These are phyloP conservation scores for Elanus axillaris DNA, from an alignment of 2,113 vertebrate genomes.

Conservation along the genomic window DNA sequence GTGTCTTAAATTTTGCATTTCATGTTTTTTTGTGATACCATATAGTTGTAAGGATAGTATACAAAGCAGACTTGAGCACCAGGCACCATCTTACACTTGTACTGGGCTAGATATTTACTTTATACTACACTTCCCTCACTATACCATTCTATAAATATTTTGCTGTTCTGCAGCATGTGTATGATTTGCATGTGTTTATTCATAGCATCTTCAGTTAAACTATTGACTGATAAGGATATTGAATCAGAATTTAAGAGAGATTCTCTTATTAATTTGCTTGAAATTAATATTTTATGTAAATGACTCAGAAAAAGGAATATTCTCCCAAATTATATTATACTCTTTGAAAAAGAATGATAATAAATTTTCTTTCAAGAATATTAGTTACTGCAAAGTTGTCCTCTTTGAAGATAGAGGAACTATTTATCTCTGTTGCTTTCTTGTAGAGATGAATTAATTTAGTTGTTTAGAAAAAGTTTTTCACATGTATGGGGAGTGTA, in stretches of 20 bases:
- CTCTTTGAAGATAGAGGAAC: conserved; percentile 46
- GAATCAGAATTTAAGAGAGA: not conserved
- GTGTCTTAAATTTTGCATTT: not conserved
- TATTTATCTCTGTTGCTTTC: conserved; percentile 50
- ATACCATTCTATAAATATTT: not conserved
- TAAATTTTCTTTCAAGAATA: conserved; percentile 39
- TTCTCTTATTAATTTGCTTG: conserved; percentile 4
- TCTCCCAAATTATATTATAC: not conserved
- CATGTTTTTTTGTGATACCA: not conserved
- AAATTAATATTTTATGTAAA: conserved; percentile 26
- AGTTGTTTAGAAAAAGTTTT: conserved; percentile 29
- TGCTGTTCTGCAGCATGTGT: not conserved
- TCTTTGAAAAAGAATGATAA: not conserved
- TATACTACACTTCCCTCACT: not conserved
- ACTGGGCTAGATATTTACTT: not conserved
- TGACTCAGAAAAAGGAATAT: not conserved
- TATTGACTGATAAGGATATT: not conserved
- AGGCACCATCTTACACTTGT: not conserved
- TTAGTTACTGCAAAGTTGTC: not conserved
- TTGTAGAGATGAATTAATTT: conserved; percentile 44
- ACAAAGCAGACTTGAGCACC: not conserved
- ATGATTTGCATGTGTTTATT: not conserved
- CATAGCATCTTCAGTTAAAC: not conserved
- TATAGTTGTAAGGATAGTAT: not conserved
- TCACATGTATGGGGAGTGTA: not conserved